Conservation (phyloP, 2,888 invertebrate species). For the Hypomecis punctinalis region DNA sequence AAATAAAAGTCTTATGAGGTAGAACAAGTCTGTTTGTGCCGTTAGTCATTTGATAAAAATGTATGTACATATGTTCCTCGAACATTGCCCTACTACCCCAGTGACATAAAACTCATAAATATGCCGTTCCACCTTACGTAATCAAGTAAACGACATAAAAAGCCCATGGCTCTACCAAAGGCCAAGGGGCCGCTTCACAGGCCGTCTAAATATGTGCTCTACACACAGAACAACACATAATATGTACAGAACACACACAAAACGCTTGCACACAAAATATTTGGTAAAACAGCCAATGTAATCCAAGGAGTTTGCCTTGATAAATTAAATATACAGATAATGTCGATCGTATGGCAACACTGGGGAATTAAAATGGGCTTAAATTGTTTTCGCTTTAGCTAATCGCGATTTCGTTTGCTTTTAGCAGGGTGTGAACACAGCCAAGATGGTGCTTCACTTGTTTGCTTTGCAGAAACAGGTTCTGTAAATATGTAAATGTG, state of each 20-base stretch:
- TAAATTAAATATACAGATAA: conserved; percentile 71
- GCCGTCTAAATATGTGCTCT: conserved; percentile 76
- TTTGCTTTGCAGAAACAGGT: conserved; percentile 23
- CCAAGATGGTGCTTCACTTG: conserved; percentile 5
- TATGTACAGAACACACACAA: conserved; percentile 71
- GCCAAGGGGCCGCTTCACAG: conserved; percentile 66
- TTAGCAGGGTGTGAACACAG: conserved; percentile 13
- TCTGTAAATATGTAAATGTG: conserved; percentile 18
- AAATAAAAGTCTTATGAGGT: too few species aligned
- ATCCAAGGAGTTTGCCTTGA: conserved; percentile 78
- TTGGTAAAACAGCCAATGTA: conserved; percentile 79
- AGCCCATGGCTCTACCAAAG: conserved; percentile 27
- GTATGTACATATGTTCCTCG: neutral
- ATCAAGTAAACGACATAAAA: conserved; percentile 12
- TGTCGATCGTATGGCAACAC: conserved; percentile 53
- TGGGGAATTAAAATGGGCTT: conserved; percentile 40
- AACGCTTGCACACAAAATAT: conserved; percentile 79
- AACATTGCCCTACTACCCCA: neutral
- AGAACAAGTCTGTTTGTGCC: too few species aligned
- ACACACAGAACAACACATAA: conserved; percentile 68
- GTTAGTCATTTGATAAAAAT: neutral
- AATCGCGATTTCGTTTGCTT: conserved; percentile 33
- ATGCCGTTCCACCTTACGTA: conserved; percentile 1
- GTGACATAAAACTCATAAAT: conserved; percentile 6
- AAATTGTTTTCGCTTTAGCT: conserved; percentile 39